Evolutionary conservation across 2,113 vertebrate species (phyloP).

Genomic region (Dendrocopos noguchii): DNA sequence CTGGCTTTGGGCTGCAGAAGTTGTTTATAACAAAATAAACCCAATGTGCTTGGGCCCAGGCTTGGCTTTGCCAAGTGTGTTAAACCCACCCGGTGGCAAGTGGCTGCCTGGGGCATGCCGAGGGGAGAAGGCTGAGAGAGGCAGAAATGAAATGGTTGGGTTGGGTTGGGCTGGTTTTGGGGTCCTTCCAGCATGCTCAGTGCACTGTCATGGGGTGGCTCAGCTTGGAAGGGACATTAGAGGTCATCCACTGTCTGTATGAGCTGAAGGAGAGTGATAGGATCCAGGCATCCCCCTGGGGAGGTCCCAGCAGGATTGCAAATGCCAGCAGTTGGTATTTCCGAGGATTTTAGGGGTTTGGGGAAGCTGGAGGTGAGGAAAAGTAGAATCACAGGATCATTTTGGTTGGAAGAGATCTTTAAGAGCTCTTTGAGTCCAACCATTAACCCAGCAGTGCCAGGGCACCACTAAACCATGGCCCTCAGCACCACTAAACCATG

Average conservation of each 20-base stretch:
- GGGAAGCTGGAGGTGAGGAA: not conserved
- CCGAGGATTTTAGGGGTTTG: not conserved
- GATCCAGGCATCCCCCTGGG: accelerated
- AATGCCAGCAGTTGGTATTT: not conserved
- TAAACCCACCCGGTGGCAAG: not conserved
- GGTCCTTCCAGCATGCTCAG: not conserved
- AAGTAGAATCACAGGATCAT: no score
- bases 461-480: no score
- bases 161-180: not conserved
- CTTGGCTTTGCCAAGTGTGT: not conserved
- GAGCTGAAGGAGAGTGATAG: not conserved
- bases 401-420: no score
- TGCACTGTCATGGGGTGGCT: no score
- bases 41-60: not conserved
- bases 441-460: no score
- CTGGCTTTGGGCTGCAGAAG: not conserved
- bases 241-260: no score
- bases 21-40: conserved; percentile 2
- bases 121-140: not conserved
- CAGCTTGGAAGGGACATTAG: no score
- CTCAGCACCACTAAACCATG: no score
- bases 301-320: not conserved
- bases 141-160: accelerated
- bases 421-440: no score
- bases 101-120: not conserved